Conservation (phyloP, 2,797 vertebrate genomes). For the Halcyon badia region DNA sequence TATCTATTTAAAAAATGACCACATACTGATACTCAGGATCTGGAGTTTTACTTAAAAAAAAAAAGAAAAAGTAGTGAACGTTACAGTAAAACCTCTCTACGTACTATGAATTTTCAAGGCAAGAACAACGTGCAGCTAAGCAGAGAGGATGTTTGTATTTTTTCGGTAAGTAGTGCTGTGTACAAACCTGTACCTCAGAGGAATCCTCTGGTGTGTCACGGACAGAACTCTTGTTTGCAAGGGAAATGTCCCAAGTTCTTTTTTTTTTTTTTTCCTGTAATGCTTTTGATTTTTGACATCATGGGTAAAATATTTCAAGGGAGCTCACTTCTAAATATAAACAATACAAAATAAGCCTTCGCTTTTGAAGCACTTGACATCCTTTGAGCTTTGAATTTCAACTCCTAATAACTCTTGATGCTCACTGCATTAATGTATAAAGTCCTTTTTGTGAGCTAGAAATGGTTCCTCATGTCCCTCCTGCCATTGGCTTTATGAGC, state of each 20-base stretch:
- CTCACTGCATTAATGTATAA: constrained; percentile 75
- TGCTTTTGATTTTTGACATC: constrained; percentile 73
- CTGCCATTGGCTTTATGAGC: constrained; percentile 80
- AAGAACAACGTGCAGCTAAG: neutral
- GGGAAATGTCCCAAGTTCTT: constrained; percentile 28
- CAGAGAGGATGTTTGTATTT: constrained; percentile 56
- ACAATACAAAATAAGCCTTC: constrained; percentile 55
- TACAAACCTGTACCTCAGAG: constrained; percentile 39
- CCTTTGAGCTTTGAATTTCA: constrained; percentile 74
- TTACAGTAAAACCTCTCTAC: neutral
- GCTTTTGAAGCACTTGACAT: constrained; percentile 72
- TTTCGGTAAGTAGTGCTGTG: constrained; percentile 49
- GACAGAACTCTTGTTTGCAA: constrained; percentile 68
- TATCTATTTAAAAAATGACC: constrained; percentile 81
- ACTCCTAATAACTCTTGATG: constrained; percentile 56
- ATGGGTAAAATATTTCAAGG: constrained; percentile 70
- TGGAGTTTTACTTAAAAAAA: neutral
- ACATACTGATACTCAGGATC: constrained; percentile 70
- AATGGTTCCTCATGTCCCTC: constrained; percentile 75
- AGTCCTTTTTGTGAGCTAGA: constrained; percentile 68
- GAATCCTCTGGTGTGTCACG: constrained; percentile 61
- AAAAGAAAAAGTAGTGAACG: neutral
- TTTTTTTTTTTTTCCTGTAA: constrained; percentile 12
- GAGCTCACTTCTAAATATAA: constrained; percentile 69
- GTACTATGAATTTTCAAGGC: constrained; percentile 12